Percentiles rank a stretch among this genome's conserved stretches.
Conservation (phyloP, 2,888 invertebrate genomes). For the Polymixis flavicincta region DNA sequence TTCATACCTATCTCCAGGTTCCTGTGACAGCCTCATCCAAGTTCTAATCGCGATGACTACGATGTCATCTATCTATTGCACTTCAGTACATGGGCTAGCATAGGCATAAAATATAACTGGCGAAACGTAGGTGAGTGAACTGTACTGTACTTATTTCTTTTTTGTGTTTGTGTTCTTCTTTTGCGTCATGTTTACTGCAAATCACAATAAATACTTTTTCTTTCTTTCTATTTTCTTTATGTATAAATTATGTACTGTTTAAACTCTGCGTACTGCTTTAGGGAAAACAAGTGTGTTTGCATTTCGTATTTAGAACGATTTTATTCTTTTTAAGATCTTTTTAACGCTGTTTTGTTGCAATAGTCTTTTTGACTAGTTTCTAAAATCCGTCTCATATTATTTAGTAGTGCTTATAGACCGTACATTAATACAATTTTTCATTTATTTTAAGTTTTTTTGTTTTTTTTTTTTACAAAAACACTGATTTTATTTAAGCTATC, state of each 20-base stretch:
- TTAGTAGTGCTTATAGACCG: no score
- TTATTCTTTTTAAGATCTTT: not conserved
- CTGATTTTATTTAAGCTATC: no score
- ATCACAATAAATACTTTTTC: no score
- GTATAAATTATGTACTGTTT: not conserved
- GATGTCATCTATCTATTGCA: no score
- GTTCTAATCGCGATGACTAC: not conserved
- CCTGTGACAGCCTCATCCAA: not conserved
- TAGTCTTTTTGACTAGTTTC: no score
- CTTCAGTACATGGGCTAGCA: not conserved
- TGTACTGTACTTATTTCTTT: not conserved
- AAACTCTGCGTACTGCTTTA: not conserved
- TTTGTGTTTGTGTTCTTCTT: not conserved
- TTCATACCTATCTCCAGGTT: no score
- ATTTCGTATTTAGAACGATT: not conserved
- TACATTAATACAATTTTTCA: no score
- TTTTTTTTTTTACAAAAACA: no score
- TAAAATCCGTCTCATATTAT: no score
- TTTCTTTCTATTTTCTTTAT: no score
- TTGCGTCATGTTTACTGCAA: not conserved
- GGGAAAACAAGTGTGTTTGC: not conserved
- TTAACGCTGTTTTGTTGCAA: not conserved
- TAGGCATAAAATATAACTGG: no score
- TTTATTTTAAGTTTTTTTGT: no score
- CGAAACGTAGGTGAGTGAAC: not conserved